Conservation (phyloP, 2,888 invertebrate species). For the Lacanobia oleracea region DNA sequence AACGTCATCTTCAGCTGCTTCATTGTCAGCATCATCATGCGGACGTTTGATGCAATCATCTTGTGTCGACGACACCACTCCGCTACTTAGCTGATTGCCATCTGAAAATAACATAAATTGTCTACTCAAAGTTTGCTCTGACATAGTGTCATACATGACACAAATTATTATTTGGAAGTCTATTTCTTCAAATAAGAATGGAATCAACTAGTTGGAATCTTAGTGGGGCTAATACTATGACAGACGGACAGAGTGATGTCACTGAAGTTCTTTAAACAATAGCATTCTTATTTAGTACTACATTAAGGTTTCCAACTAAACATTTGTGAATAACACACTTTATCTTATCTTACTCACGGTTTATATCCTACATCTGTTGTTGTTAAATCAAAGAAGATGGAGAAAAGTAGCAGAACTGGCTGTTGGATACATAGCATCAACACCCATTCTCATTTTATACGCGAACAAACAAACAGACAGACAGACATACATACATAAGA, state of each 20-base stretch:
- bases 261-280: neutral
- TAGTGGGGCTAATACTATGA: neutral
- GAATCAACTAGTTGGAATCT: neutral
- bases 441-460: neutral
- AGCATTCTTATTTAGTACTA: neutral
- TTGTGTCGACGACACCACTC: conserved; percentile 84
- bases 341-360: neutral
- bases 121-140: conserved; percentile 8
- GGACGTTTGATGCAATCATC: conserved; percentile 80
- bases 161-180: neutral
- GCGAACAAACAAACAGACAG: conserved; percentile 19
- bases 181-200: neutral
- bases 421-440: neutral
- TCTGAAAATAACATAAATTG: conserved; percentile 64
- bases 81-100: conserved; percentile 81
- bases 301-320: neutral
- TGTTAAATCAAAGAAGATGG: conserved; percentile 3
- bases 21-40: conserved; percentile 89
- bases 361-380: conserved; percentile 6
- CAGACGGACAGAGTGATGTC: neutral
- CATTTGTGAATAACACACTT: neutral
- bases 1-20: conserved; percentile 92
- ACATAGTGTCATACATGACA: neutral
- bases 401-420: neutral
- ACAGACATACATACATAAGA: conserved; percentile 43